Evolutionary conservation across 2,888 invertebrate species (phyloP).

Genomic region (Drosophila incognita): DNA sequence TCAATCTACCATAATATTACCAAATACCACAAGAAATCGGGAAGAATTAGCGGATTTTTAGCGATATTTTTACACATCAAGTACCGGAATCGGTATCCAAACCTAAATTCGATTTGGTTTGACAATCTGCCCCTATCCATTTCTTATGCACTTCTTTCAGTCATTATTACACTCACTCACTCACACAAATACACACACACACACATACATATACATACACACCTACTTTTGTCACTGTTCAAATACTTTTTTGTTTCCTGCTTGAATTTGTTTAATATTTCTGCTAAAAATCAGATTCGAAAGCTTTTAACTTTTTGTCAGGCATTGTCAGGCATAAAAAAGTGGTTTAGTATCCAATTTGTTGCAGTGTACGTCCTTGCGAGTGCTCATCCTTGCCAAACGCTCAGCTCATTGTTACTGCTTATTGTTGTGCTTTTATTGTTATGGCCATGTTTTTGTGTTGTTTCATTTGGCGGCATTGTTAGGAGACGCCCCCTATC

Average conservation of each 20-base stretch:
- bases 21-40: background rate
- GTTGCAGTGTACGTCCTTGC: conserved; percentile 42
- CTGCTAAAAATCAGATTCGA: background rate
- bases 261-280: background rate
- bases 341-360: background rate
- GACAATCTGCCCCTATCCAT: background rate
- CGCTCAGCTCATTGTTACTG: conserved; percentile 70
- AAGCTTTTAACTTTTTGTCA: background rate
- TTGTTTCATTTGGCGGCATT: conserved; percentile 78
- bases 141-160: background rate
- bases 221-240: background rate
- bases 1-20: background rate
- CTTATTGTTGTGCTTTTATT: conserved; percentile 79
- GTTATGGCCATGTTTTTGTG: conserved; percentile 76
- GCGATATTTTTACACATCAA: background rate
- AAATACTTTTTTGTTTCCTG: background rate
- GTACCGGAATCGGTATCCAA: accelerated
- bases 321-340: background rate
- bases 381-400: conserved; percentile 39
- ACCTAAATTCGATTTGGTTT: accelerated
- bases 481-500: conserved; percentile 38
- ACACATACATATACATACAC: background rate
- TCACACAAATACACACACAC: background rate
- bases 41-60: too few relatives aligned
- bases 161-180: background rate